phyloP scores from a whole-genome alignment of 2,797 vertebrate genomes.

The Lagorchestes hirsutus region DNA sequence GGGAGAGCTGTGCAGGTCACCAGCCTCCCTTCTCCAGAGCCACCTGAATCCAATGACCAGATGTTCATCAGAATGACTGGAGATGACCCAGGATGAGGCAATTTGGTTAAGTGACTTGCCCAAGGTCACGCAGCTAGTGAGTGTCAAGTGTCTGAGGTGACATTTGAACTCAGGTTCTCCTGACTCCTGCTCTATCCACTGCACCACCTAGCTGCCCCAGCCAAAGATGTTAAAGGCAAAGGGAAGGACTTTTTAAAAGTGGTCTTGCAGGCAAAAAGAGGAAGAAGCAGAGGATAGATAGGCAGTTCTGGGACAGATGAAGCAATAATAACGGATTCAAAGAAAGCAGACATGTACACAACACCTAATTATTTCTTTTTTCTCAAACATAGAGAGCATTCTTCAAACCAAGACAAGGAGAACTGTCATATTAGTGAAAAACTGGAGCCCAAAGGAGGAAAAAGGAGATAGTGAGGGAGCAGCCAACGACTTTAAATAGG shows the following conservation, averaged over 20 bases:
- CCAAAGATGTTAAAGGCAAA: background rate
- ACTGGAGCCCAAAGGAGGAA: background rate
- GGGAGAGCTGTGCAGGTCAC: no score
- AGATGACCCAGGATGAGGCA: no score
- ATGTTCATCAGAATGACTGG: no score
- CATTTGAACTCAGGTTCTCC: no score
- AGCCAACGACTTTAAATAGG: background rate
- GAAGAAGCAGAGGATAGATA: background rate
- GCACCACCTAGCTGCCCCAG: background rate
- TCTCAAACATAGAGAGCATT: background rate
- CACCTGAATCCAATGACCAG: no score
- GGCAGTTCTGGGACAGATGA: background rate
- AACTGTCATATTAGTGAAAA: background rate
- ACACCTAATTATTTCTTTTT: background rate
- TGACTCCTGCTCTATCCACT: no score
- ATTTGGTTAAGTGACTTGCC: no score
- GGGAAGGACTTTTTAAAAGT: background rate
- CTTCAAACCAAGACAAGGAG: background rate
- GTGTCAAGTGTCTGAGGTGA: no score
- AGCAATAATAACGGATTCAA: background rate
- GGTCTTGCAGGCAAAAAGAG: background rate
- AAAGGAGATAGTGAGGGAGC: background rate
- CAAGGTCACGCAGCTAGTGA: no score
- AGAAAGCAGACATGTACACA: background rate
- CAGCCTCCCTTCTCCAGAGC: no score